Evolutionary conservation across 2,113 vertebrate genomes (phyloP), one percentile per base, ranked within the genome.

Genomic region (Crocuta crocuta): DNA sequence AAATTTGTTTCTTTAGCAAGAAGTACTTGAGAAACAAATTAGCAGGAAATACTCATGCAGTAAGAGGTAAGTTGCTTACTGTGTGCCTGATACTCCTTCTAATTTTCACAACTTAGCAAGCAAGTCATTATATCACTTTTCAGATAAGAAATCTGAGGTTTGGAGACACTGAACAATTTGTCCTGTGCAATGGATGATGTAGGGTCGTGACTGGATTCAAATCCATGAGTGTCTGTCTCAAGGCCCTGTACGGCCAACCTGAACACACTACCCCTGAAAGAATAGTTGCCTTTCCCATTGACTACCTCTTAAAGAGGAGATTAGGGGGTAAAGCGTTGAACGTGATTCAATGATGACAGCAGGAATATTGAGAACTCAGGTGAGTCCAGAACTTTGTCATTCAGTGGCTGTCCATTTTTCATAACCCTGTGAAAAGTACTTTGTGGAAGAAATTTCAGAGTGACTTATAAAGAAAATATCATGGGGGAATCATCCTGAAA

Each of bases 1-100:
- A 10, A 86, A 92, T 65, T 80, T 19, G 17, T 28, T 35, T 86
- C 28, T 66, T 92, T 35, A 26, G 12, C 13, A 33, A 68, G 23
- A 97, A 96, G 80, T 95, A 71, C 33, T 53, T 63, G 68, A 39
- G 74, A 48, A 93, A 74, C 53, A 92, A 50, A 84, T 89, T 33
- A 65, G 10, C 11, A 55, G 74, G 39, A 94, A 97, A 97, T 81
- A 68, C 11, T 24, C 63, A 73, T 19, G 16, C 7, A 35, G 19
- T 78, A 65, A 86, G 43, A 66, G 58, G 35, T 53, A 55, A 88
- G 81, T 93, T 17, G 50, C 73, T 50, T 74, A 70, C 43, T 91
- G 17, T 2, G 10, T 81, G 21, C 74, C 11, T 39, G 53, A 31
- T 43, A 68, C 93, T 23, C 9, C 43, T 92, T 92, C 50, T 58